Percentiles rank a stretch among this genome's conserved stretches.
Evolutionary conservation across 1,140 invertebrate genomes (phyloP).

Genomic region (Drosophila ambigua): DNA sequence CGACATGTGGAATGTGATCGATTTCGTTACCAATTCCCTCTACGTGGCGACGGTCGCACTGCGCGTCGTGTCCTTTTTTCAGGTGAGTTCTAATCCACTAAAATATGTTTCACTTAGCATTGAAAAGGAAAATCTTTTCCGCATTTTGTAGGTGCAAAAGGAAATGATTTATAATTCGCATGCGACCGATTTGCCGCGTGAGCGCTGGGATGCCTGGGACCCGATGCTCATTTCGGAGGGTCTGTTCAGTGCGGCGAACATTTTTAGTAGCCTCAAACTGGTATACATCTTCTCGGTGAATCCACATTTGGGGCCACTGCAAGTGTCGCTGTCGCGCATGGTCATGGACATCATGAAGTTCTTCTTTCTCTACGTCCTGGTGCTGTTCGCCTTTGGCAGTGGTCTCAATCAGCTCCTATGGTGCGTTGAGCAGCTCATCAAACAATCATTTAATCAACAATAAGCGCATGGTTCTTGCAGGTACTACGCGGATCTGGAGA

Average conservation of each 20-base stretch:
- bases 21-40: slow-evolving; percentile 98
- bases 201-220: slow-evolving; percentile 98
- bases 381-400: slow-evolving; percentile 95
- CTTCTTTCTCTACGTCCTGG: slow-evolving; percentile 96
- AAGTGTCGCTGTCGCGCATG: slow-evolving; percentile 98
- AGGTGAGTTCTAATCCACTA: slow-evolving; percentile 85
- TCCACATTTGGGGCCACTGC: slow-evolving; percentile 97
- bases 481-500: slow-evolving; percentile 98
- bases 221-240: slow-evolving; percentile 98
- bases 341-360: slow-evolving; percentile 99
- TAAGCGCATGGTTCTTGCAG: slow-evolving; percentile 93
- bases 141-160: slow-evolving; percentile 86
- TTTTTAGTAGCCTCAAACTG: slow-evolving; percentile 98
- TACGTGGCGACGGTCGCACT: slow-evolving; percentile 98
- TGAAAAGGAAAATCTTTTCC: no score
- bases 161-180: slow-evolving; percentile 85
- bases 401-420: slow-evolving; percentile 89
- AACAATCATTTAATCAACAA: no score
- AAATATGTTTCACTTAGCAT: not conserved
- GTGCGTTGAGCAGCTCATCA: no score
- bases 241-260: slow-evolving; percentile 98
- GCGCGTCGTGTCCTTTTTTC: slow-evolving; percentile 95
- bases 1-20: slow-evolving; percentile 99
- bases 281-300: slow-evolving; percentile 99
- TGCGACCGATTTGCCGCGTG: slow-evolving; percentile 87